A percentile compares a stretch with the other conserved stretches of the same genome.
Conservation (phyloP, 1,140 invertebrate genomes). For the Caenorhabditis briggsae region DNA sequence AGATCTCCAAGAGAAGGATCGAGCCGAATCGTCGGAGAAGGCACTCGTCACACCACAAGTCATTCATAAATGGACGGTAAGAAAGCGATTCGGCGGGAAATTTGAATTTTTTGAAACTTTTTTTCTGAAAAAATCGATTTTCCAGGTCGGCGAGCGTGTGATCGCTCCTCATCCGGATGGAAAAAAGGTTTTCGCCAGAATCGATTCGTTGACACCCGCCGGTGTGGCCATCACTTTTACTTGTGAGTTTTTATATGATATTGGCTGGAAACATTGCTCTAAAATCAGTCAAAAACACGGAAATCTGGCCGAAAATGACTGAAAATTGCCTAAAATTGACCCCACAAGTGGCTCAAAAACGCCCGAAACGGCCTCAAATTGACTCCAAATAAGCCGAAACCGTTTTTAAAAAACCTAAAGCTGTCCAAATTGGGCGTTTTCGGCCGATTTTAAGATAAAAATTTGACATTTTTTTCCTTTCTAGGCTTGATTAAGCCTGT, state of each 20-base stretch:
- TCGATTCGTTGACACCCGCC: conserved; percentile 33
- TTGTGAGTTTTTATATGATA: conserved; percentile 38
- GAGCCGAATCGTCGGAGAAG: conserved; percentile 31
- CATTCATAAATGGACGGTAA: conserved; percentile 46
- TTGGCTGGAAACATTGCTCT: not conserved
- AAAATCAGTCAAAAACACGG: not conserved
- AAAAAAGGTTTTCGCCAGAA: conserved; percentile 51
- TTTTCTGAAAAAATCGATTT: conserved; percentile 19
- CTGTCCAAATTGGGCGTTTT: no score
- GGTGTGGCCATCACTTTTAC: conserved; percentile 56
- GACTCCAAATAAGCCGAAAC: no score
- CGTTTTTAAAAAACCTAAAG: no score
- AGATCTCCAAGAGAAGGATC: conserved; percentile 8
- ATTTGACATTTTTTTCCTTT: no score
- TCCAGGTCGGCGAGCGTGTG: conserved; percentile 44
- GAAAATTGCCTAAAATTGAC: no score
- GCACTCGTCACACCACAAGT: not conserved
- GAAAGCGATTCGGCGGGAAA: not conserved
- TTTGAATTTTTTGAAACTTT: no score
- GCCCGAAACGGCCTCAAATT: no score
- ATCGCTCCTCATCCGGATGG: conserved; percentile 35
- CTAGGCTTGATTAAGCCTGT: no score
- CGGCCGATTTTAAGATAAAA: no score
- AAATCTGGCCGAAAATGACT: no score
- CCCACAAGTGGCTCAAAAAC: no score